Conservation (phyloP, 2,797 vertebrate genomes). For the Dicrostonyx torquatus region DNA sequence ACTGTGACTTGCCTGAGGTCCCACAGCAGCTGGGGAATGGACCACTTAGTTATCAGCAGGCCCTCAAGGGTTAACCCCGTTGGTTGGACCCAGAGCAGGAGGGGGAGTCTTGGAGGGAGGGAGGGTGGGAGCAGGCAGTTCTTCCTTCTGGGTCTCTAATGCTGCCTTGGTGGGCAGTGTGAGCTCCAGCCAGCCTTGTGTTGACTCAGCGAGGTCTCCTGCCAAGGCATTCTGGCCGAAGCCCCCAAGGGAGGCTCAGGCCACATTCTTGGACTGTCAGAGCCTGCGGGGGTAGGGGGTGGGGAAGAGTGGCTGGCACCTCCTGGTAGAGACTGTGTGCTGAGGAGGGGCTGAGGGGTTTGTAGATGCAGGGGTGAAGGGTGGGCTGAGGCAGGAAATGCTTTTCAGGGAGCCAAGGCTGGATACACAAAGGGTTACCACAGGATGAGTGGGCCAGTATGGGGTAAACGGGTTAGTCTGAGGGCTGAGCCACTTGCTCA, state of each 20-base stretch:
- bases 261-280: constrained; percentile 62
- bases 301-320: constrained; percentile 55
- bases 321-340: constrained; percentile 43
- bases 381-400: not conserved
- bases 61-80: constrained; percentile 6
- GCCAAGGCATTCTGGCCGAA: constrained; percentile 84
- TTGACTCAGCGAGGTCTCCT: constrained; percentile 85
- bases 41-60: not conserved
- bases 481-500: too few species aligned
- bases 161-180: constrained; percentile 56
- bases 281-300: not conserved
- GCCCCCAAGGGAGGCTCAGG: constrained; percentile 53
- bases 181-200: constrained; percentile 82
- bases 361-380: constrained; percentile 46
- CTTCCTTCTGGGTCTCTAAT: constrained; percentile 71
- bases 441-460: not conserved
- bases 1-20: not conserved
- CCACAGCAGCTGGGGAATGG: not conserved
- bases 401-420: not conserved
- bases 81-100: not conserved
- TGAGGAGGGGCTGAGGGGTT: not conserved
- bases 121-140: not conserved
- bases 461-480: not conserved
- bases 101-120: not conserved
- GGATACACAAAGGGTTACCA: too few species aligned